Conservation (phyloP, 2,113 vertebrate species). For the Myocastor coypus region DNA sequence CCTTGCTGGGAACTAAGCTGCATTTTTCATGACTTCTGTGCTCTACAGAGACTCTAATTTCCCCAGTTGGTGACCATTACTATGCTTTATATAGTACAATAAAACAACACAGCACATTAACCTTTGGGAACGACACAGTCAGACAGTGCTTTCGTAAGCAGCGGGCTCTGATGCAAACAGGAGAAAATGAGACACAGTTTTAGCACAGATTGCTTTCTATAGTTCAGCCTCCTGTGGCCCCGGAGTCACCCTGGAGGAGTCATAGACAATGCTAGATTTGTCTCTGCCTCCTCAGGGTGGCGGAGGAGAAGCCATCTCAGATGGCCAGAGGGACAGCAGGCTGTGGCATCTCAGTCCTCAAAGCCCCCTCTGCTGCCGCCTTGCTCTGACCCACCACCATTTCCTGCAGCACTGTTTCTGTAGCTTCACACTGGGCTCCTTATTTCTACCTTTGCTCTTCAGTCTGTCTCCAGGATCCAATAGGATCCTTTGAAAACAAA, state of each 20-base stretch:
- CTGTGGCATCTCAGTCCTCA: background rate
- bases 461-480: background rate
- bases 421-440: background rate
- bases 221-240: background rate
- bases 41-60: constrained; percentile 64
- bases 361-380: background rate
- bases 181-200: constrained; percentile 33
- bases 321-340: background rate
- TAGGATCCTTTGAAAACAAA: background rate
- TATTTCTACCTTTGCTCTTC: background rate
- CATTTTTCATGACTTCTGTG: constrained; percentile 71
- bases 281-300: background rate
- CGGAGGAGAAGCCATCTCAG: background rate
- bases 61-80: constrained; percentile 50
- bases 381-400: background rate
- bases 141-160: constrained; percentile 59
- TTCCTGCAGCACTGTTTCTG: background rate
- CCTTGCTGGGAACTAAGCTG: constrained; percentile 64
- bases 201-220: constrained; percentile 30
- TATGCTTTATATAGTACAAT: constrained; percentile 76
- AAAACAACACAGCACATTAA: constrained; percentile 72
- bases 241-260: background rate
- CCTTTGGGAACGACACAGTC: constrained; percentile 70
- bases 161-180: constrained; percentile 34
- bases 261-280: constrained; percentile 1